phyloP scores from a whole-genome alignment of 2,888 invertebrate genomes.

The Campaea margaritaria region DNA sequence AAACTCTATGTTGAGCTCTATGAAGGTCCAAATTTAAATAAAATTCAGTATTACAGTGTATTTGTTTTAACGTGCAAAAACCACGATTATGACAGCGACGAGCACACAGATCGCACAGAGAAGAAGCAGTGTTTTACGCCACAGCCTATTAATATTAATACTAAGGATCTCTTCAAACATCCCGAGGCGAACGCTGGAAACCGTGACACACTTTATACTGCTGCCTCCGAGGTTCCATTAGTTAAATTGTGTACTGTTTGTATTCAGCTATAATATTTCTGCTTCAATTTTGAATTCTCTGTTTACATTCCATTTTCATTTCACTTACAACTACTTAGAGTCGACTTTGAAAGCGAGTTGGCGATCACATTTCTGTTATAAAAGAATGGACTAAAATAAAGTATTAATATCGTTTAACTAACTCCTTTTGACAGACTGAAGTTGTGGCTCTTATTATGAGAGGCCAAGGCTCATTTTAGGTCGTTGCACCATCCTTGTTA shows the following conservation, averaged over 20 bases:
- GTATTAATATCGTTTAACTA: not conserved
- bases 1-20: too few relatives aligned
- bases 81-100: not conserved
- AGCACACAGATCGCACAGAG: conserved; percentile 2
- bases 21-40: too few relatives aligned
- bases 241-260: conserved; percentile 34
- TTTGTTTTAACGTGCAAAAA: too few relatives aligned
- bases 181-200: conserved; percentile 24
- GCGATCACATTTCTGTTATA: conserved; percentile 4
- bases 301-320: conserved; percentile 34
- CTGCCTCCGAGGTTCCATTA: conserved; percentile 31
- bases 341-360: conserved; percentile 15
- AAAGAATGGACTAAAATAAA: not conserved
- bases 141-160: conserved; percentile 32
- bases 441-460: too few relatives aligned
- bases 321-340: conserved; percentile 24
- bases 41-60: too few relatives aligned
- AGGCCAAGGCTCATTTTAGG: too few relatives aligned
- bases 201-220: conserved; percentile 26
- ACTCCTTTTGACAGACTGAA: too few relatives aligned
- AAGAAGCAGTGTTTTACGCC: conserved; percentile 4
- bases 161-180: conserved; percentile 26
- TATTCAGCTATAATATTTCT: conserved; percentile 25
- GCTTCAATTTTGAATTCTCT: conserved; percentile 29
- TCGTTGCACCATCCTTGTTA: too few relatives aligned